Evolutionary conservation across 1,140 invertebrate genomes (phyloP).

Genomic region (Copidosoma floridanum): DNA sequence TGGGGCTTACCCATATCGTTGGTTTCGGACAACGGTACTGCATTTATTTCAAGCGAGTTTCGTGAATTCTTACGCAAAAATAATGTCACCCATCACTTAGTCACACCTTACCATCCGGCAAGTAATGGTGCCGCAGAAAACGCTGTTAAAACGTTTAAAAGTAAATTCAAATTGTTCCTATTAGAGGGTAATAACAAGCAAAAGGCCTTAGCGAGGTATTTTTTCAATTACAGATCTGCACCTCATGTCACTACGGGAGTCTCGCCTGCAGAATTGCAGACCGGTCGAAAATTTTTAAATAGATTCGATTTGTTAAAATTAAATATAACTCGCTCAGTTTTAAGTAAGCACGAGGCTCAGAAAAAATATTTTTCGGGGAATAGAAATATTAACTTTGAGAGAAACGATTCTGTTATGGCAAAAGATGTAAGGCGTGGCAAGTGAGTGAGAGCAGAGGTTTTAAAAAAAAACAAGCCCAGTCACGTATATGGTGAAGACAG

Average conservation of each 20-base stretch:
- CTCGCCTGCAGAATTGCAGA: conserved; percentile 27
- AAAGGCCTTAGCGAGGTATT: too few relatives aligned
- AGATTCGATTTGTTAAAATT: conserved; percentile 26
- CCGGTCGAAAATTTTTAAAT: conserved; percentile 18
- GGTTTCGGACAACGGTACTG: conserved; percentile 8
- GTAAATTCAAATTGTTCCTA: too few relatives aligned
- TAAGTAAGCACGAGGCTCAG: conserved; percentile 18
- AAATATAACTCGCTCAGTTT: conserved; percentile 11
- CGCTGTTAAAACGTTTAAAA: too few relatives aligned
- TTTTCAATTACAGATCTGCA: conserved; percentile 22
- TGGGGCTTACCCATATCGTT: conserved; percentile 13
- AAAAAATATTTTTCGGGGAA: conserved; percentile 26
- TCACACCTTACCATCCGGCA: too few relatives aligned
- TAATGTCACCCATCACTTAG: too few relatives aligned
- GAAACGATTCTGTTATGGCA: conserved; percentile 23
- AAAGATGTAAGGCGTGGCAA: conserved; percentile 27
- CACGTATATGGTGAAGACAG: too few relatives aligned
- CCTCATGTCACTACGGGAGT: conserved; percentile 30
- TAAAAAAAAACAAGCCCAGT: too few relatives aligned
- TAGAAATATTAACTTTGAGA: conserved; percentile 18
- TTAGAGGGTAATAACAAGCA: background rate
- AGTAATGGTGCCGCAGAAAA: too few relatives aligned
- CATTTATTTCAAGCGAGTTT: background rate
- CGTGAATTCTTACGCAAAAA: too few relatives aligned
- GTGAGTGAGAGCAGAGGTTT: conserved; percentile 26